Percentiles rank a stretch among this genome's conserved stretches.
These are phyloP conservation scores for Donacobius atricapilla DNA, from an alignment of 2,113 vertebrate species.

Conservation along the genomic window DNA sequence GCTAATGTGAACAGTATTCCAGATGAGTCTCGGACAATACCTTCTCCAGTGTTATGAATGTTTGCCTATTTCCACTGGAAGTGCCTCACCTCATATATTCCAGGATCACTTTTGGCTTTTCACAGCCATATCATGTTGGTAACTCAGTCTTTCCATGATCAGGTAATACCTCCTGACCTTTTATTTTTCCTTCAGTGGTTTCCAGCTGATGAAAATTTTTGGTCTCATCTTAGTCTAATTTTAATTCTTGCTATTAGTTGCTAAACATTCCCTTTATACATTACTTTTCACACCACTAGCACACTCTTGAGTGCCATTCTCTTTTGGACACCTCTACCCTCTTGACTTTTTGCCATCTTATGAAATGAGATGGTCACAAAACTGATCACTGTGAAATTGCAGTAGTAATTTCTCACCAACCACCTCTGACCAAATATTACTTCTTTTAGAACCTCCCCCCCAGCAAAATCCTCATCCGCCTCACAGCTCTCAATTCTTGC, in stretches of 20 bases:
- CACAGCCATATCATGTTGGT: neutral
- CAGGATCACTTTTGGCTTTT: constrained; percentile 2
- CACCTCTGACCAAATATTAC: neutral
- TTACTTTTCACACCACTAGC: neutral
- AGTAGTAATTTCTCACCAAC: neutral
- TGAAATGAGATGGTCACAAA: neutral
- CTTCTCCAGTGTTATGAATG: neutral
- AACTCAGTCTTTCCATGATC: neutral
- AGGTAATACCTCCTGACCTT: neutral
- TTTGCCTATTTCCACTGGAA: constrained; percentile 24
- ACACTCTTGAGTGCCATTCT: neutral
- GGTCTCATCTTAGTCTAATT: neutral
- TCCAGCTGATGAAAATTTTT: neutral
- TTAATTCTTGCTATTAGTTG: neutral
- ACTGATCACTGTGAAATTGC: neutral
- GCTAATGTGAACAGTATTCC: constrained; percentile 14
- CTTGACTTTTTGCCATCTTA: neutral
- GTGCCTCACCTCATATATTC: neutral
- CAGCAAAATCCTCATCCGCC: neutral
- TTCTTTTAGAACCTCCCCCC: neutral
- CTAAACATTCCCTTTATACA: neutral
- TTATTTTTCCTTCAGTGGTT: neutral
- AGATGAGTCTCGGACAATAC: neutral
- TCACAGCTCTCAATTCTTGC: neutral
- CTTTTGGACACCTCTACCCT: neutral